These are phyloP conservation scores for Taeniopygia guttata DNA, from an alignment of 2,797 vertebrate species.

Conservation along the genomic window DNA sequence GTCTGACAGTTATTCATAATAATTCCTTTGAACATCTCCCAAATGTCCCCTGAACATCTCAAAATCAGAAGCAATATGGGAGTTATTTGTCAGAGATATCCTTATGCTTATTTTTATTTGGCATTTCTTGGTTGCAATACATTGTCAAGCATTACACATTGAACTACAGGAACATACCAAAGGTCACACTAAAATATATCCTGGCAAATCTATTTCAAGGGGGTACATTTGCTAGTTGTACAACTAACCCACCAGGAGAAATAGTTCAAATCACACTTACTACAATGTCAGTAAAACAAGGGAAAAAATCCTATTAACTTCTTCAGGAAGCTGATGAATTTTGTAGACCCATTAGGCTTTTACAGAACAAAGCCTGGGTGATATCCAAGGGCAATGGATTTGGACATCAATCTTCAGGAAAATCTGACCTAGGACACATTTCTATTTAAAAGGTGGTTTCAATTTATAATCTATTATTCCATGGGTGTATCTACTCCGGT, in stretches of 20 bases:
- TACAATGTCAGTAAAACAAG: not conserved
- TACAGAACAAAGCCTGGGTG: not conserved
- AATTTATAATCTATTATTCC: not conserved
- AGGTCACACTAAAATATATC: not conserved
- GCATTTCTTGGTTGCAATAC: not conserved
- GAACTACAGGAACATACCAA: not conserved
- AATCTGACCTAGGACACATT: not conserved
- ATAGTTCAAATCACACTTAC: conserved; percentile 2
- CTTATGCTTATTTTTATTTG: not conserved
- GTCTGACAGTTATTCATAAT: not conserved
- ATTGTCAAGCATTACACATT: not conserved
- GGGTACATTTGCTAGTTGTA: not conserved
- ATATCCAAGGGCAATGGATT: not conserved
- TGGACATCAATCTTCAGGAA: not conserved
- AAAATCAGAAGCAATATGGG: not conserved
- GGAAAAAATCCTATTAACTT: not conserved
- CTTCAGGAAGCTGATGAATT: not conserved
- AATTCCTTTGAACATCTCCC: not conserved
- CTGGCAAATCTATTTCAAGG: not conserved
- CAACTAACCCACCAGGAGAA: not conserved
- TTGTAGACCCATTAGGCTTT: not conserved
- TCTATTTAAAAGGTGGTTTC: not conserved
- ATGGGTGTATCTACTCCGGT: not conserved
- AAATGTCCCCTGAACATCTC: not conserved
- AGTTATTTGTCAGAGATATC: not conserved